Conservation (phyloP, 2,113 vertebrate genomes). For the Varanus salvator region DNA sequence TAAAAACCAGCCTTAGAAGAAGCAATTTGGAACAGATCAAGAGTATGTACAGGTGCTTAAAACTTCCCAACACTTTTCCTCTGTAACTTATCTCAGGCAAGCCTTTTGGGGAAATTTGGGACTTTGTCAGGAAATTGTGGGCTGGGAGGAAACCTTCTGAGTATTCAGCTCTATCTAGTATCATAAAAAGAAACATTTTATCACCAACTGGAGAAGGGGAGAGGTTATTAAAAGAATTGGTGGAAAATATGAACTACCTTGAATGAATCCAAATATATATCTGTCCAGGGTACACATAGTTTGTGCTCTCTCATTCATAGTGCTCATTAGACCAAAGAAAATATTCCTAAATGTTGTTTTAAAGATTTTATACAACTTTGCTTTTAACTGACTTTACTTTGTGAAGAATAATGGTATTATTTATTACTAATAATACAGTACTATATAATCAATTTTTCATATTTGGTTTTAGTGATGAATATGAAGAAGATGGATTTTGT, state of each 20-base stretch:
- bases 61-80: background rate
- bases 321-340: background rate
- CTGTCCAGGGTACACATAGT: background rate
- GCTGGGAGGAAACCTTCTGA: too few relatives aligned
- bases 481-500: conserved; percentile 97
- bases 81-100: background rate
- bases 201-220: background rate
- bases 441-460: background rate
- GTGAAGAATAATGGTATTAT: background rate
- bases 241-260: background rate
- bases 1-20: background rate
- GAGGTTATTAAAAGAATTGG: background rate
- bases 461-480: conserved; percentile 85
- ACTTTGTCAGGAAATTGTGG: background rate
- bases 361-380: background rate
- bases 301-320: background rate
- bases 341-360: background rate
- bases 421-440: background rate
- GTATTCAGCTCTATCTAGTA: background rate
- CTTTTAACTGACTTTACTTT: background rate
- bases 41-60: background rate
- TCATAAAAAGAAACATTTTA: background rate
- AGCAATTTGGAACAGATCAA: background rate
- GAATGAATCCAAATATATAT: background rate
- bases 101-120: background rate